phyloP scores from a whole-genome alignment of 2,797 vertebrate species.

The Halcyon badia region DNA sequence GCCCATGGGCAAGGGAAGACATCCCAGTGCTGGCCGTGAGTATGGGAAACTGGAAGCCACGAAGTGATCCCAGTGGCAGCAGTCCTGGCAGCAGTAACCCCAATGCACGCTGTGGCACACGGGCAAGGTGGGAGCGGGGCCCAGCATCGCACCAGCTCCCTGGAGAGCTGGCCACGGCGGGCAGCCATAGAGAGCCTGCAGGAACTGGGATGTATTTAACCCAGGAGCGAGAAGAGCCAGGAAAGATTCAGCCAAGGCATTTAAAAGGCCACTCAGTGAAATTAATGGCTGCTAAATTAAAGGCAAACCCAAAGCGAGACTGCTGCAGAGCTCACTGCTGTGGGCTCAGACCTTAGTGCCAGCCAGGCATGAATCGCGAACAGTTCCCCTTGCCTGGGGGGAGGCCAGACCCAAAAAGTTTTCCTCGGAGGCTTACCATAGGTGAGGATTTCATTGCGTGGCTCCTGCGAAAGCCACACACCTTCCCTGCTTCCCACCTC shows the following conservation, averaged over 20 bases:
- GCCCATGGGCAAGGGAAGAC: neutral
- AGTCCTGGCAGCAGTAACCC: rapidly evolving
- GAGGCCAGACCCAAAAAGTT: neutral
- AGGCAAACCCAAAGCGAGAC: neutral
- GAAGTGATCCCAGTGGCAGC: rapidly evolving
- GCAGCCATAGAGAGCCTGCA: neutral
- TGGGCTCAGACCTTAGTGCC: neutral
- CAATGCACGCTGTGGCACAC: rapidly evolving
- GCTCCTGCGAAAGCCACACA: neutral
- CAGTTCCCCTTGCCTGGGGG: neutral
- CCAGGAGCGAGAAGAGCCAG: neutral
- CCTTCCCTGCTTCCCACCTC: neutral
- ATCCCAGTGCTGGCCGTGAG: neutral
- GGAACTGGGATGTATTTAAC: neutral
- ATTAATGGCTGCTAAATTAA: constrained; percentile 17
- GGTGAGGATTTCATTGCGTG: rapidly evolving
- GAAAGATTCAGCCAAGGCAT: neutral
- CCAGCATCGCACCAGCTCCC: neutral
- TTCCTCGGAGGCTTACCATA: neutral
- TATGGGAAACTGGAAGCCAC: neutral
- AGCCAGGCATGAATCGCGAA: rapidly evolving
- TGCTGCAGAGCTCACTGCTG: neutral
- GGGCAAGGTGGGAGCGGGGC: neutral
- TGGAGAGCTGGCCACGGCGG: neutral
- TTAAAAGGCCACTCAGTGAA: constrained; percentile 36